phyloP scores from a whole-genome alignment of 2,888 invertebrate species.

The Agonopterix subpropinquella region DNA sequence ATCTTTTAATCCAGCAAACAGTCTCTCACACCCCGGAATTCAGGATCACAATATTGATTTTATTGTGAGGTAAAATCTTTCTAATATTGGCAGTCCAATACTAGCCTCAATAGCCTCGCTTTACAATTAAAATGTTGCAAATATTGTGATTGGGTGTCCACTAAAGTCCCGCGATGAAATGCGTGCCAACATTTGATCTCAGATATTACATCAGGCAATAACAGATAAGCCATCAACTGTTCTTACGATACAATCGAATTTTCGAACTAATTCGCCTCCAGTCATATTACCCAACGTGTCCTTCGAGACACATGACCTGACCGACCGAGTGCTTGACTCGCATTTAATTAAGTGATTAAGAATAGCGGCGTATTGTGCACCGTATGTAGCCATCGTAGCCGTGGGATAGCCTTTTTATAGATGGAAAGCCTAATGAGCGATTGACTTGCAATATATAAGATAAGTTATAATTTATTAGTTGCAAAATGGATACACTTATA shows the following conservation, averaged over 20 bases:
- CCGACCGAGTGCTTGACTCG: conserved; percentile 10
- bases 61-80: too few species aligned
- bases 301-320: conserved; percentile 27
- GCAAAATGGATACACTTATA: too few species aligned
- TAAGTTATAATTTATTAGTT: background rate
- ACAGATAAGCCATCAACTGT: conserved; percentile 21
- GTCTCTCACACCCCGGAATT: too few species aligned
- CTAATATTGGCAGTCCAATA: too few species aligned
- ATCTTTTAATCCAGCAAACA: too few species aligned
- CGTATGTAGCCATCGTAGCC: conserved; percentile 9
- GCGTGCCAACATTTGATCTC: background rate
- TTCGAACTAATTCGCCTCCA: conserved; percentile 27
- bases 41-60: too few species aligned
- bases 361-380: conserved; percentile 16
- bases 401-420: conserved; percentile 25
- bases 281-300: conserved; percentile 30
- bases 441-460: conserved; percentile 4
- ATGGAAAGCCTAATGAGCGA: conserved; percentile 12
- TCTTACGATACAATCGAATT: conserved; percentile 25
- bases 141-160: too few species aligned
- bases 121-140: too few species aligned
- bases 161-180: too few species aligned
- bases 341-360: conserved; percentile 22
- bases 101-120: too few species aligned
- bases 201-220: conserved; percentile 4